phyloP scores from a whole-genome alignment of 2,797 vertebrate genomes.

The Cygnus olor region DNA sequence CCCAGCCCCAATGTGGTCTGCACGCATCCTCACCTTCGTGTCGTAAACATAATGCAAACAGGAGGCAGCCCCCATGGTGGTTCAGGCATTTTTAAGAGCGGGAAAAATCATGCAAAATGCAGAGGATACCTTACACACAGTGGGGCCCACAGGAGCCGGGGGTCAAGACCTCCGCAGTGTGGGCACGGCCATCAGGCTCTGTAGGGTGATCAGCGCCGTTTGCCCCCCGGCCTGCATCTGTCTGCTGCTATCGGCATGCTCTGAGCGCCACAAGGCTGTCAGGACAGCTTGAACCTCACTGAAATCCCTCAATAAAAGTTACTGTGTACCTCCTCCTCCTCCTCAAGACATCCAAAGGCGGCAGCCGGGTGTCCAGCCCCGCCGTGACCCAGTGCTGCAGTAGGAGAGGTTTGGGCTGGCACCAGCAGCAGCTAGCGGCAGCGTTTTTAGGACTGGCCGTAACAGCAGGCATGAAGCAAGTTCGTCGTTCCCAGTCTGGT shows the following conservation, averaged over 20 bases:
- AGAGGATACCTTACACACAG: background rate
- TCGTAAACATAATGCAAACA: background rate
- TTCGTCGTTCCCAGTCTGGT: background rate
- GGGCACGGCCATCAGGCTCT: background rate
- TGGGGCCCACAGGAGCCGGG: background rate
- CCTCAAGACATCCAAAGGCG: background rate
- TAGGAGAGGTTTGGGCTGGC: background rate
- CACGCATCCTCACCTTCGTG: background rate
- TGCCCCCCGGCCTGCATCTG: background rate
- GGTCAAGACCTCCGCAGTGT: accelerated
- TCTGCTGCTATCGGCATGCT: accelerated
- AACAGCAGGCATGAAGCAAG: background rate
- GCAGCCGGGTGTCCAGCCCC: background rate
- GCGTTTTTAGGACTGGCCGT: background rate
- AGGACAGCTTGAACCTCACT: background rate
- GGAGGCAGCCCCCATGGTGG: background rate
- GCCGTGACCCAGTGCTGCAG: background rate
- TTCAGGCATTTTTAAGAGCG: background rate
- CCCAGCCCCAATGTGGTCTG: background rate
- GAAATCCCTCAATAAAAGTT: background rate
- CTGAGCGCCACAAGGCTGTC: background rate
- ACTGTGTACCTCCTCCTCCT: background rate
- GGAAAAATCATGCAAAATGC: background rate
- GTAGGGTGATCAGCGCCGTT: background rate
- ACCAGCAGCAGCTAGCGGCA: background rate